phyloP scores from a whole-genome alignment of 2,797 vertebrate genomes.

The Chiloscyllium punctatum region DNA sequence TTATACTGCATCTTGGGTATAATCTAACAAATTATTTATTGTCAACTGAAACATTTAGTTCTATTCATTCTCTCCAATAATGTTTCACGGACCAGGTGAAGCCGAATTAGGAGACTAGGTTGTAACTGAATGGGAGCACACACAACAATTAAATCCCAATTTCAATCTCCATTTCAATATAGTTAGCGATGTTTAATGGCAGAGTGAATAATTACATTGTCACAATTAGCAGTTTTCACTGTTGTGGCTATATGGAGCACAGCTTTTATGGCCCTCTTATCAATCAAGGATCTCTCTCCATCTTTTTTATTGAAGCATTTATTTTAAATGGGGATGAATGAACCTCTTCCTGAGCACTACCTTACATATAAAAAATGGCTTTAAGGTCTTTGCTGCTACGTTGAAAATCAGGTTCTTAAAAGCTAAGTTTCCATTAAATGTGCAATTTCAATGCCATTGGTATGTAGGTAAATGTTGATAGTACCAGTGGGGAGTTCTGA shows the following conservation, averaged over 20 bases:
- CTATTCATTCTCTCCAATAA: not conserved
- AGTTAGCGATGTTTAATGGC: not conserved
- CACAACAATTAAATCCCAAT: too few relatives aligned
- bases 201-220: not conserved
- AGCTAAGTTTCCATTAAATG: not conserved
- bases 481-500: not conserved
- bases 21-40: not conserved
- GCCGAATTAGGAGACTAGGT: not conserved
- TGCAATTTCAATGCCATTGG: not conserved
- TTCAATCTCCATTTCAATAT: not conserved
- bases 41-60: not conserved
- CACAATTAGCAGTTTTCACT: not conserved
- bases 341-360: too few relatives aligned
- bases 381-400: not conserved
- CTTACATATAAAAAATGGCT: not conserved
- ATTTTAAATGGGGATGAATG: not conserved
- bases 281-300: not conserved
- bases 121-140: not conserved
- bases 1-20: too few relatives aligned
- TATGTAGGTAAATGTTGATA: not conserved
- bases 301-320: not conserved
- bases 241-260: not conserved
- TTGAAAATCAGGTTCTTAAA: not conserved
- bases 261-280: not conserved
- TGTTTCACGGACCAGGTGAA: not conserved